A percentile compares a stretch with the other conserved stretches of the same genome.
Conservation (phyloP, 30 jellyfish, hydroid and myxozoan genomes). For the Cassiopea andromeda region DNA sequence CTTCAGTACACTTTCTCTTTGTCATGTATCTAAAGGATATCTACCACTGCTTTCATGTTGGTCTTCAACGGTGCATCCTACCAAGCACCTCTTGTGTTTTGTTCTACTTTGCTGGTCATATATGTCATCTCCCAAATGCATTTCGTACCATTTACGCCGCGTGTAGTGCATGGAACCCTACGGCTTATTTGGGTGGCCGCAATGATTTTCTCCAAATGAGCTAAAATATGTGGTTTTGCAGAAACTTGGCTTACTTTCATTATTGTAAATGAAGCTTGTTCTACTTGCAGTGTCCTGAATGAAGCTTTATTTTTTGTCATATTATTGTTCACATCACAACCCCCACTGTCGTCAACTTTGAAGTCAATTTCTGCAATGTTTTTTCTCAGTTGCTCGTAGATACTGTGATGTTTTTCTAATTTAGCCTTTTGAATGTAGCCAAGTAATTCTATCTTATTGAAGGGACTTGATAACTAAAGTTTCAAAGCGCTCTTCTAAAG, state of each 20-base stretch:
- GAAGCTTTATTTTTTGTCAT: not conserved
- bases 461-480: not conserved
- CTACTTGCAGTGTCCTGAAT: no score
- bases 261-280: not conserved
- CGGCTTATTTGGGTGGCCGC: constrained; percentile 5
- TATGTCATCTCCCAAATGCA: not conserved
- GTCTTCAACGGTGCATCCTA: not conserved
- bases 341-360: not conserved
- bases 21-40: not conserved
- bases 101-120: not conserved
- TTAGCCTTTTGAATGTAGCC: not conserved
- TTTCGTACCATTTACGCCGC: not conserved
- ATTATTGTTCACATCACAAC: not conserved
- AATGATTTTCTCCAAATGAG: not conserved
- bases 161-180: not conserved
- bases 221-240: not conserved
- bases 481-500: not conserved
- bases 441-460: not conserved
- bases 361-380: not conserved
- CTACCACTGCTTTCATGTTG: not conserved
- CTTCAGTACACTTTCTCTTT: not conserved
- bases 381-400: no score
- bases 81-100: not conserved
- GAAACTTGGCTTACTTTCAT: not conserved
- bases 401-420: not conserved